These are phyloP conservation scores for Drosophila leontia DNA, from an alignment of 1,140 invertebrate species.

Conservation along the genomic window DNA sequence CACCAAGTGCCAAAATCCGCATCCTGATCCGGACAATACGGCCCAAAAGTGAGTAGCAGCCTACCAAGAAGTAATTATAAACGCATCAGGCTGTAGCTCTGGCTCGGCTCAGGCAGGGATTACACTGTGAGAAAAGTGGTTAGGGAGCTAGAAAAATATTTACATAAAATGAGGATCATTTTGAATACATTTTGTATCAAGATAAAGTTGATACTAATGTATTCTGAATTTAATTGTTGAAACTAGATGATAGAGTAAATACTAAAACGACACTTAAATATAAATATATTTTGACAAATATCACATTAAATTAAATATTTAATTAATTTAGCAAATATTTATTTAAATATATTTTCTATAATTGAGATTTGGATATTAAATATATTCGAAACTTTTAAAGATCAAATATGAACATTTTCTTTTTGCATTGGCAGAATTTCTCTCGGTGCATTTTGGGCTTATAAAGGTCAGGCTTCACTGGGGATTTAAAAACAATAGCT, in stretches of 20 bases:
- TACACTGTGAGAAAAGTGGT: conserved; percentile 59
- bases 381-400: background rate
- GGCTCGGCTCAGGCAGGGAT: conserved; percentile 55
- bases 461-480: background rate
- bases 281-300: too few relatives aligned
- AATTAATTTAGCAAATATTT: too few relatives aligned
- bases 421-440: background rate
- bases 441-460: conserved; percentile 3
- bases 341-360: too few relatives aligned
- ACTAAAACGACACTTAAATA: too few relatives aligned
- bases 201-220: background rate
- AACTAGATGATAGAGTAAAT: too few relatives aligned
- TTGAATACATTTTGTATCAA: background rate
- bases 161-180: too few relatives aligned
- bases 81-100: conserved; percentile 71
- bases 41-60: conserved; percentile 52
- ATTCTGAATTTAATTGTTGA: too few relatives aligned
- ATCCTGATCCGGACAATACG: conserved; percentile 42
- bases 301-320: too few relatives aligned
- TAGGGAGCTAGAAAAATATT: too few relatives aligned
- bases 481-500: conserved; percentile 10
- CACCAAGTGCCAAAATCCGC: conserved; percentile 73
- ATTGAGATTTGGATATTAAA: background rate
- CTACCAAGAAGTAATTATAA: conserved; percentile 75
- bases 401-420: background rate